Evolutionary conservation across 2,888 invertebrate species (phyloP), one percentile per base, ranked within the genome.

Genomic region (Atethmia centrago): DNA sequence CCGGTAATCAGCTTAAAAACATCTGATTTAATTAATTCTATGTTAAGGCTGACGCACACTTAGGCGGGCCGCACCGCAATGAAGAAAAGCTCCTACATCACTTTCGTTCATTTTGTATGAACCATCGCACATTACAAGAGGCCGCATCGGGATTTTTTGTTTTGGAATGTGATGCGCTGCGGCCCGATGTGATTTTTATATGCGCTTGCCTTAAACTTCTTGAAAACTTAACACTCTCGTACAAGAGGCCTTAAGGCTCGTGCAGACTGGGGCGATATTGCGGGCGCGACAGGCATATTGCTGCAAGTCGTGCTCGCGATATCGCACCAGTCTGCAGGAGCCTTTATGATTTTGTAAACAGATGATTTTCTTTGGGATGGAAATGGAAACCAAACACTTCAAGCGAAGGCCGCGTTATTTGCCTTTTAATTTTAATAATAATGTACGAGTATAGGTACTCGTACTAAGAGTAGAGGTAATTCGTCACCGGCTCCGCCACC

Each of bases 1-100:
- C 98, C 98, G 90, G 98, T 98, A 93, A 96, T 42, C 16, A 53
- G 25, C 19, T 59, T n/a, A 16, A 64, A 64, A 36, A 19, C n/a
- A 49, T 36, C 31, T 10, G 10, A 31, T 51, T 63, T 16, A 9
- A n/a, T 31, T 28, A 4, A 62, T 28, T 63, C 8, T 61, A 40
- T 12, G 45, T 25, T 25, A 42, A 42, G 16, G n/a, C 16, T 25
- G n/a, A 59, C 9, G n/a, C 36, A n/a, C 14, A 59, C 21, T 21
- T 14, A 31, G 7, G 14, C 31, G 31, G 10, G 21, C 31, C 31
- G 21, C 12, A 31, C 12, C 12, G 12, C 7, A 31, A 21, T 56
- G 19, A 31, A 58, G 31, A 31, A 58, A 58, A 12, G 12, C 21
- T 31, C 7, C 12, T 21, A 56, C 3, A 21, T 31, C 56, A 12